Percentiles rank a stretch among this genome's conserved stretches.
Conservation (phyloP, 1,140 invertebrate species). For the Augochlora pura region DNA sequence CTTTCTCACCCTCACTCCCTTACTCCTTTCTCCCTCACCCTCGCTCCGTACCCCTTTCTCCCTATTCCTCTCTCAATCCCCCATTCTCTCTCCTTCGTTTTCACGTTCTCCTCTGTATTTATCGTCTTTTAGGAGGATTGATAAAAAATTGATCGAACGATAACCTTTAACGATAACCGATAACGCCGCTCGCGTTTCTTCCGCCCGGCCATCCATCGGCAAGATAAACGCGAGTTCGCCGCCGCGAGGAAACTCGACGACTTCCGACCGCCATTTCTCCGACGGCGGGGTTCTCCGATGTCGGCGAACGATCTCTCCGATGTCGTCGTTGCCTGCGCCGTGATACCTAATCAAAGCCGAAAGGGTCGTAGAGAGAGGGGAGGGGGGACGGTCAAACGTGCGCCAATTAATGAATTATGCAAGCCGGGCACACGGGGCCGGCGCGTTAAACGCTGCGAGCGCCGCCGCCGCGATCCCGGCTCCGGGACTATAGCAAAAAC, state of each 20-base stretch:
- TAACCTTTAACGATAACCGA: conserved; percentile 15
- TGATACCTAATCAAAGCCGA: neutral
- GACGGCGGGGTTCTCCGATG: too few species aligned
- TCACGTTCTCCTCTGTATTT: neutral
- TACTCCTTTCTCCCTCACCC: too few species aligned
- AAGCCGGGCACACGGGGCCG: conserved; percentile 15
- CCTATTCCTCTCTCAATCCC: too few species aligned
- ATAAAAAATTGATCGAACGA: conserved; percentile 28
- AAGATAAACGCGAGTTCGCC: neutral
- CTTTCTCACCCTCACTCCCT: too few species aligned
- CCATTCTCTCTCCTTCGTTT: too few species aligned
- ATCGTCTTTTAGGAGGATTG: neutral
- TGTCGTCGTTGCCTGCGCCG: too few species aligned
- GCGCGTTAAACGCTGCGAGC: conserved; percentile 26
- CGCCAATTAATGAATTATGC: conserved; percentile 52
- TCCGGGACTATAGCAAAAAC: neutral
- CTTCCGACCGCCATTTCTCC: too few species aligned
- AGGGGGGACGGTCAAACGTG: neutral
- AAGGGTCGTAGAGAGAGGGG: neutral
- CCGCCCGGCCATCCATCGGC: neutral
- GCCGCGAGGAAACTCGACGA: neutral
- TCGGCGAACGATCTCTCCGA: too few species aligned
- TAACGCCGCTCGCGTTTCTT: neutral
- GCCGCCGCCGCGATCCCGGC: neutral
- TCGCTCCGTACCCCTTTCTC: too few species aligned